Percentiles rank a stretch among this genome's conserved stretches.
Evolutionary conservation across 2,113 vertebrate genomes (phyloP).

Genomic region (Crypturellus undulatus): DNA sequence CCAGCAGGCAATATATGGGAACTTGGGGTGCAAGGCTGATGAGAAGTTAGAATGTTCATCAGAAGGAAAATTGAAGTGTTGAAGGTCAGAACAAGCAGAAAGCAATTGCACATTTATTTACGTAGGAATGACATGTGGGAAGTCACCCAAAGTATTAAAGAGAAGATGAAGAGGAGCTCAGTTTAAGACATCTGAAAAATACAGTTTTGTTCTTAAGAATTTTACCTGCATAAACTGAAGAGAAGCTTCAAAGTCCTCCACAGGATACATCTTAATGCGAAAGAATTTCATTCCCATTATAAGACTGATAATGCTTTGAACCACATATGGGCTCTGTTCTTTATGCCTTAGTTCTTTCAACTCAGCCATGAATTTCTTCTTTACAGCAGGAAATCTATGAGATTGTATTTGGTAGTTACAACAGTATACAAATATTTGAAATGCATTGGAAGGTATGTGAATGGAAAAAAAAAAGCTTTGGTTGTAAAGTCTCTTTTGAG

Average conservation of each 20-base stretch:
- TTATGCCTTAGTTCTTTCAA: conserved; percentile 95
- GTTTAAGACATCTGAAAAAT: background rate
- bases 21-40: background rate
- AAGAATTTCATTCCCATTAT: conserved; percentile 99
- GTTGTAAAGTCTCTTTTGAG: background rate
- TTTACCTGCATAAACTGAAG: conserved; percentile 99
- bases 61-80: background rate
- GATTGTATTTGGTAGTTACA: conserved; percentile 31
- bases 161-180: background rate
- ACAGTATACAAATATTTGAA: background rate
- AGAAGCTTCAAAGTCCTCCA: conserved; percentile 98
- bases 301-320: conserved; percentile 97
- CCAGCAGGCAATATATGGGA: background rate
- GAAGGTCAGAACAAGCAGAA: background rate
- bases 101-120: background rate
- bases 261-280: conserved; percentile 98
- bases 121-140: background rate
- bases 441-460: background rate
- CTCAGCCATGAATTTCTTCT: conserved; percentile 97
- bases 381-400: conserved; percentile 93
- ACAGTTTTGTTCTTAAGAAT: background rate
- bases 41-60: background rate
- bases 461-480: background rate
- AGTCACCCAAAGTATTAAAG: background rate
- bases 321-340: conserved; percentile 92